phyloP scores from a whole-genome alignment of 1,140 invertebrate species.

The Panagrolaimus sp. region DNA sequence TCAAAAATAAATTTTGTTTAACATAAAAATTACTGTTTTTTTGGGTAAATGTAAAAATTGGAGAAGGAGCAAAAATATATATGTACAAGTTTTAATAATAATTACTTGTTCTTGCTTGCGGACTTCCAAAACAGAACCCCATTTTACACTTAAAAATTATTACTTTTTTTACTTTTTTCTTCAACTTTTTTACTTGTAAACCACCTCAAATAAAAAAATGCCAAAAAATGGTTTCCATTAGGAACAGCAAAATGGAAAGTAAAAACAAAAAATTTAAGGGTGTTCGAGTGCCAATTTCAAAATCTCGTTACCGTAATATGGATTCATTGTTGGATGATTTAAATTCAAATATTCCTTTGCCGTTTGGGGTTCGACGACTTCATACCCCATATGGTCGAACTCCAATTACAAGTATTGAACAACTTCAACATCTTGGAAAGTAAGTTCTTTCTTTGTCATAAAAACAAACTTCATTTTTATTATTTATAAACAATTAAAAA shows the following conservation, averaged over 20 bases:
- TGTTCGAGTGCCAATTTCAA: slow-evolving; percentile 55
- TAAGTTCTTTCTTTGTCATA: slow-evolving; percentile 20
- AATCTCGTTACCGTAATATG: slow-evolving; percentile 55
- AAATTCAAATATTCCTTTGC: slow-evolving; percentile 49
- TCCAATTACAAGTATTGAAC: slow-evolving; percentile 41
- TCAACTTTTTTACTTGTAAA: no score
- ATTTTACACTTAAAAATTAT: no score
- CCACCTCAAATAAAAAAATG: no score
- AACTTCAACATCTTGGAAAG: slow-evolving; percentile 57
- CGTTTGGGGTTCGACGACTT: slow-evolving; percentile 55
- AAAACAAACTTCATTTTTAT: background rate
- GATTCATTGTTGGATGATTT: slow-evolving; percentile 53
- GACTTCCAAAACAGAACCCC: no score
- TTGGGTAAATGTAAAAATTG: no score
- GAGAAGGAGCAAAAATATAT: no score
- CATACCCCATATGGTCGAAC: slow-evolving; percentile 54
- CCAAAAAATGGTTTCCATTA: no score
- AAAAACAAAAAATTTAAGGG: slow-evolving; percentile 41
- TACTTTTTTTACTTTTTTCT: no score
- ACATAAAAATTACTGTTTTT: no score
- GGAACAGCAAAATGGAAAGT: slow-evolving; percentile 33
- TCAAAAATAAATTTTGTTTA: no score
- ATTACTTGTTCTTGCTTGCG: no score
- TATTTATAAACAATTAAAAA: background rate
- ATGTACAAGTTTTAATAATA: no score